A percentile compares a stretch with the other conserved stretches of the same genome.
Evolutionary conservation across 2,888 invertebrate species (phyloP).

Genomic region (Parapristionchus giblindavisi): DNA sequence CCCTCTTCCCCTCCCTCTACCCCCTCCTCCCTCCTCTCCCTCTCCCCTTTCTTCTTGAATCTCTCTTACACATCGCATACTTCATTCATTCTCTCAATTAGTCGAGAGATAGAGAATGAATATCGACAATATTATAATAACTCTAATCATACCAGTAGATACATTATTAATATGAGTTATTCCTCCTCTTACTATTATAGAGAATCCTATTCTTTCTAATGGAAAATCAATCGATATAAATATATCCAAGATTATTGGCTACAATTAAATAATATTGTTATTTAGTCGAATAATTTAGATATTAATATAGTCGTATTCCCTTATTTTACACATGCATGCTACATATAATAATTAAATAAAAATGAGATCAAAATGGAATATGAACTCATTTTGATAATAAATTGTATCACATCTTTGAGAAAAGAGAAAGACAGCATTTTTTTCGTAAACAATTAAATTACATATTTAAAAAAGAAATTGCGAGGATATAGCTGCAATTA

Average conservation of each 20-base stretch:
- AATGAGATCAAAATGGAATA: too few relatives aligned
- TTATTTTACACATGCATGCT: too few relatives aligned
- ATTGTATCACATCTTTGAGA: not conserved
- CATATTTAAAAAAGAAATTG: too few relatives aligned
- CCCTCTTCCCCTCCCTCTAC: not conserved
- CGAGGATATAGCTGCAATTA: too few relatives aligned
- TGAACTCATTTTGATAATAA: not conserved
- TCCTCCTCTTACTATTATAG: slow-evolving; percentile 4
- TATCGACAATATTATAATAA: not conserved
- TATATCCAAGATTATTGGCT: not conserved
- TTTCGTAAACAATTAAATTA: too few relatives aligned
- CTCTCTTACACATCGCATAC: slow-evolving; percentile 30
- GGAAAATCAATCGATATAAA: not conserved
- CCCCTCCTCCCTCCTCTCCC: slow-evolving; percentile 9
- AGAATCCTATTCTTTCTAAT: slow-evolving; percentile 7
- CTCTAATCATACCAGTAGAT: slow-evolving; percentile 6
- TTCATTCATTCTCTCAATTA: slow-evolving; percentile 25
- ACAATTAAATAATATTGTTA: too few relatives aligned
- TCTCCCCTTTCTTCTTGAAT: slow-evolving; percentile 2
- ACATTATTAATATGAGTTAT: slow-evolving; percentile 1
- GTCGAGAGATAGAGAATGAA: slow-evolving; percentile 21
- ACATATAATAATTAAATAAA: too few relatives aligned
- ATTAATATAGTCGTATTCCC: too few relatives aligned
- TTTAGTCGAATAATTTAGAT: too few relatives aligned
- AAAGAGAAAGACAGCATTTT: not conserved